A percentile compares a stretch with the other conserved stretches of the same genome.
Conservation (phyloP, 2,113 vertebrate species). For the Vireo altiloquus region DNA sequence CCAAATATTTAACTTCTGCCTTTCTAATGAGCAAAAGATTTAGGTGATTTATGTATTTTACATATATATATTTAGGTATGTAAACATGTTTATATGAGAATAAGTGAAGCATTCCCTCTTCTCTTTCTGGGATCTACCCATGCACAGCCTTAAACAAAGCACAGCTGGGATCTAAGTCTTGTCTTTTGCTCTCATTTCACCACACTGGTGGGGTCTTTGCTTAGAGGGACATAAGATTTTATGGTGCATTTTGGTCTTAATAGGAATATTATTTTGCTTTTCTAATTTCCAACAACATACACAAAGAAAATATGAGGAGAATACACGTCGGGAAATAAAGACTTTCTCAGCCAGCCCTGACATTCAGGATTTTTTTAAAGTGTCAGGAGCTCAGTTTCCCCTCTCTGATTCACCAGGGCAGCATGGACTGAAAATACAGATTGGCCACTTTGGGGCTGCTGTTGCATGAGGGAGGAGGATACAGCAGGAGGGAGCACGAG, state of each 20-base stretch:
- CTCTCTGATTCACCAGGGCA: background rate
- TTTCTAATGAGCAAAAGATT: background rate
- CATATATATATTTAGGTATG: background rate
- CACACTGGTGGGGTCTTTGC: background rate
- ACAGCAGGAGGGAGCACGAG: rapidly evolving
- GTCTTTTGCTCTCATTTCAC: background rate
- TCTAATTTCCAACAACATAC: background rate
- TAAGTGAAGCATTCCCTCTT: background rate
- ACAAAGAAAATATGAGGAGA: background rate
- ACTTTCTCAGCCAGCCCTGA: background rate
- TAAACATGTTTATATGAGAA: background rate
- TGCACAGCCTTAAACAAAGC: background rate
- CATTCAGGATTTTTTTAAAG: background rate
- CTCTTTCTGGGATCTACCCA: background rate
- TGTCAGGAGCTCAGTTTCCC: background rate
- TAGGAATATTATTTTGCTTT: background rate
- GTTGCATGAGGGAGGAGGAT: rapidly evolving
- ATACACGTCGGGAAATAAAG: background rate
- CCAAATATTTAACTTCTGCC: background rate
- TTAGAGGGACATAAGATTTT: background rate
- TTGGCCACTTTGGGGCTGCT: background rate
- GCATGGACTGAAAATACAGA: rapidly evolving
- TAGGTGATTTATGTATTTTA: background rate
- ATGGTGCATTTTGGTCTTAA: background rate
- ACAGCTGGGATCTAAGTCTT: background rate